Evolutionary conservation across 2,888 invertebrate genomes (phyloP), one percentile per base, ranked within the genome.

Genomic region (Camponotus fellah): DNA sequence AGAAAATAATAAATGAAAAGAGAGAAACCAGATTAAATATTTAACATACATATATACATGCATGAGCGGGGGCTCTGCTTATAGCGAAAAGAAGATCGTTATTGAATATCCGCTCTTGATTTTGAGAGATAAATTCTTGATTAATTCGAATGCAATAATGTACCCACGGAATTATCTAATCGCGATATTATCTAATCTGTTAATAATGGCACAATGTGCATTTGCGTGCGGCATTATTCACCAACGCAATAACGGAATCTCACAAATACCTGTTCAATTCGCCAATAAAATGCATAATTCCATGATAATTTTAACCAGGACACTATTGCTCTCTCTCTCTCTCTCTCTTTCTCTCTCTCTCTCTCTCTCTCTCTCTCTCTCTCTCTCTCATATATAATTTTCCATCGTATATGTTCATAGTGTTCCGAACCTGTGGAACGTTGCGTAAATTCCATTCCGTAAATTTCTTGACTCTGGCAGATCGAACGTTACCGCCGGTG

Each of bases 401-500:
- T 26, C 77, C 71, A 40, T 14, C n/a, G 40, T 40, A 26, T 26
- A 58, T 37, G 56, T 40, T 56, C 32, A 56, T n/a, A 32, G 74
- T 32, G 14, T 40, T 43, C 74, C 58, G 72, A 34, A 46, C 14
- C 72, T 58, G 21, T 56, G 75, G 74, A 72, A 79, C 79, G 56
- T 58, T 58, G 74, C 58, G 43, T 76, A 68, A 76, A 68, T 60
- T 74, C 74, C 74, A 79, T 79, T 79, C 74, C 79, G 79, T 79
- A 72, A 79, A 79, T 72, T 79, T 79, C 74, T 79, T 72, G 74
- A 79, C 74, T 79, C 74, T 3, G 34, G 43, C 56, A 77, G 58
- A 79, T 72, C 43, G 77, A 79, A n/a, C 72, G 74, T 79, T 79
- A 60, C 58, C 46, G 43, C 56, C 9, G 14, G 43, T n/a, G 32